Percentiles rank a stretch among this genome's conserved stretches.
Conservation (phyloP, 2,113 vertebrate species). For the Isurus oxyrinchus region DNA sequence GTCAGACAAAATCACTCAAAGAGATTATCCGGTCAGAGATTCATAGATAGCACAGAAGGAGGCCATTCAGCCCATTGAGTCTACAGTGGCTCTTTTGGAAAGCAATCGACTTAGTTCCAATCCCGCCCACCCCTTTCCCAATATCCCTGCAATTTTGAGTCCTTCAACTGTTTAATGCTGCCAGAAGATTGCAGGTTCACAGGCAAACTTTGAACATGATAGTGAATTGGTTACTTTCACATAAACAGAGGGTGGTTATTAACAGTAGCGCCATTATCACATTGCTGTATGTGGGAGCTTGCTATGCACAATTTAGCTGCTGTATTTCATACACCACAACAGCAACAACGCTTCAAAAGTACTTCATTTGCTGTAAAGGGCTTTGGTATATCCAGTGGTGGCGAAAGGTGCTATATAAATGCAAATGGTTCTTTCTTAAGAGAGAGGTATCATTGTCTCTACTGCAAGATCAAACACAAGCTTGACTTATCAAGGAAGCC, state of each 20-base stretch:
- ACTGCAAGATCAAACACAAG: background rate
- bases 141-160: background rate
- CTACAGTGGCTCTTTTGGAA: background rate
- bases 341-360: background rate
- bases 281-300: background rate
- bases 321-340: background rate
- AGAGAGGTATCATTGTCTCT: background rate
- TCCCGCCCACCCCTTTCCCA: background rate
- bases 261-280: too few relatives aligned
- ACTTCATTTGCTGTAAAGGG: background rate
- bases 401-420: background rate
- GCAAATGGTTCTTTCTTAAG: background rate
- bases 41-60: background rate
- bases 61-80: background rate
- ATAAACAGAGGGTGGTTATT: background rate
- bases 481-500: background rate
- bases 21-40: background rate
- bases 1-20: background rate
- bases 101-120: background rate
- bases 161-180: background rate
- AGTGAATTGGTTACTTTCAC: background rate
- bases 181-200: background rate
- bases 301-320: background rate
- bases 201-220: background rate
- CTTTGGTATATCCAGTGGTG: background rate